Conservation (phyloP, 2,113 vertebrate species). For the Hypanus sabinus region DNA sequence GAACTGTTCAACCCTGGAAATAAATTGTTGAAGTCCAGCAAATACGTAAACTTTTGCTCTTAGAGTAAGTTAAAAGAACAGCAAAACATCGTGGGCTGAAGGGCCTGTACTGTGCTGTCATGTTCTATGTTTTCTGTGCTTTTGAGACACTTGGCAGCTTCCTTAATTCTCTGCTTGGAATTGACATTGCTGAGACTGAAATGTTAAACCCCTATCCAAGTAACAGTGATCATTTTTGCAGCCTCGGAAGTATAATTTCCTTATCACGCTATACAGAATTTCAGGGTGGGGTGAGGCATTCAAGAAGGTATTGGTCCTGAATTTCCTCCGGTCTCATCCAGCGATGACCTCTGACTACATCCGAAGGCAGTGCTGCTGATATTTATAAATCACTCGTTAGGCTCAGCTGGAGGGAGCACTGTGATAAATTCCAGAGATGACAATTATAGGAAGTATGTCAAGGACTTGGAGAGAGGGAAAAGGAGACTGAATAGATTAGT, state of each 20-base stretch:
- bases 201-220: neutral
- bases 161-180: neutral
- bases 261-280: neutral
- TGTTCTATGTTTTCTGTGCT: too few relatives aligned
- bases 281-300: neutral
- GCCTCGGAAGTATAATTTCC: neutral
- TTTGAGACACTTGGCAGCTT: neutral
- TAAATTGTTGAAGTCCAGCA: too few relatives aligned
- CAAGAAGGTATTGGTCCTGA: neutral
- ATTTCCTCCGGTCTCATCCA: neutral
- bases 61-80: too few relatives aligned
- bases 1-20: too few relatives aligned
- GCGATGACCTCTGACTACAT: neutral
- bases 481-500: neutral
- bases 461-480: neutral
- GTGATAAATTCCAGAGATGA: too few relatives aligned
- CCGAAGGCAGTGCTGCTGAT: neutral
- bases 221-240: neutral
- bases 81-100: too few relatives aligned
- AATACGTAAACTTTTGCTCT: neutral
- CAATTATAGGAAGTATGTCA: neutral
- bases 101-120: too few relatives aligned
- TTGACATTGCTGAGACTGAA: neutral
- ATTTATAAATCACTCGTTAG: neutral
- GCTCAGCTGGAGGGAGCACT: too few relatives aligned